Evolutionary conservation across 2,113 vertebrate genomes (phyloP).

Genomic region (Anser cygnoides): DNA sequence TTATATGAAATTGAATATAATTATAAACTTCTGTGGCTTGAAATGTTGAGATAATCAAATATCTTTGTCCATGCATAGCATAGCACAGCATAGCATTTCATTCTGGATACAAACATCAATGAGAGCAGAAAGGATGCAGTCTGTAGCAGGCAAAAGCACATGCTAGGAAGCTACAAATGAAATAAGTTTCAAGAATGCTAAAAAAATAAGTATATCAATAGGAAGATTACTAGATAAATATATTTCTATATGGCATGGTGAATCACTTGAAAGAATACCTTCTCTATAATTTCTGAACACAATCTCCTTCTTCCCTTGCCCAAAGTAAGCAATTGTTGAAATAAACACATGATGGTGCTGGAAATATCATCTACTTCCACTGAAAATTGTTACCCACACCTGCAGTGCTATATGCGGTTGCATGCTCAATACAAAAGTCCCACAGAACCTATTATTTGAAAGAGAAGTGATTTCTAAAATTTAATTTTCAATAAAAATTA

Average conservation of each 20-base stretch:
- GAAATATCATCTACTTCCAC: slow-evolving; percentile 9
- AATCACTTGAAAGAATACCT: slow-evolving; percentile 35
- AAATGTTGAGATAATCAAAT: slow-evolving; percentile 26
- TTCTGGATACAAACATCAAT: slow-evolving; percentile 33
- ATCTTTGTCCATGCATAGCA: slow-evolving; percentile 65
- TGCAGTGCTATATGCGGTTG: neutral
- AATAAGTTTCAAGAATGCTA: slow-evolving; percentile 21
- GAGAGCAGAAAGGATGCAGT: slow-evolving; percentile 22
- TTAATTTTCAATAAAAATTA: neutral
- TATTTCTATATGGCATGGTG: slow-evolving; percentile 19
- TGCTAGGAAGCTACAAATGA: slow-evolving; percentile 51
- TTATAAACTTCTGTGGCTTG: slow-evolving; percentile 4
- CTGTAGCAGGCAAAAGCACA: slow-evolving; percentile 68
- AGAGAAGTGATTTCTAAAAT: neutral
- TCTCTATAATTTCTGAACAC: slow-evolving; percentile 17
- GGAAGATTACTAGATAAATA: slow-evolving; percentile 4
- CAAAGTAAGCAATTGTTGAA: slow-evolving; percentile 39
- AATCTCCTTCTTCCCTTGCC: neutral
- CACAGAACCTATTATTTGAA: neutral
- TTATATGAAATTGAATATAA: slow-evolving; percentile 51
- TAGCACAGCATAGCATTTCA: slow-evolving; percentile 28
- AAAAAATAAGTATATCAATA: neutral
- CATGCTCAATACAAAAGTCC: neutral
- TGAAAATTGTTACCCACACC: neutral
- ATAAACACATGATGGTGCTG: neutral